Percentiles rank a stretch among this genome's conserved stretches.
Evolutionary conservation across 2,888 invertebrate species (phyloP).

Genomic region (Napeogenes inachia): DNA sequence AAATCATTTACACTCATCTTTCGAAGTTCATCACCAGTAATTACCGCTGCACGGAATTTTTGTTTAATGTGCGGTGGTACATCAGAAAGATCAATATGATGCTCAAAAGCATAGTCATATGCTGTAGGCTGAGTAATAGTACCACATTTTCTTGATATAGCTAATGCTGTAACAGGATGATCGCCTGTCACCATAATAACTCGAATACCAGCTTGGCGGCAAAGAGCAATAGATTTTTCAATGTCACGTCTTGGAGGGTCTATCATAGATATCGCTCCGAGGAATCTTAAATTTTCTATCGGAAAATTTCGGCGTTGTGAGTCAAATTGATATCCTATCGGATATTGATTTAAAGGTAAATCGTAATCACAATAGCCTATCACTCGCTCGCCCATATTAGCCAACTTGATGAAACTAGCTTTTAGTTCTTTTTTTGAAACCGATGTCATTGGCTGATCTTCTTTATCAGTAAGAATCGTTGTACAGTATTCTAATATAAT

Average conservation of each 20-base stretch:
- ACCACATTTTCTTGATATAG: conserved; percentile 82
- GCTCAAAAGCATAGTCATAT: conserved; percentile 83
- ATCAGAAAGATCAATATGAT: conserved; percentile 73
- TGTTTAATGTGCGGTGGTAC: conserved; percentile 68
- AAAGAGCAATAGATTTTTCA: conserved; percentile 81
- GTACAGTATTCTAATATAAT: conserved; percentile 81
- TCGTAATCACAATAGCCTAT: conserved; percentile 87
- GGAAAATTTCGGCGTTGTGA: conserved; percentile 82
- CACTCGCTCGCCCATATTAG: conserved; percentile 91
- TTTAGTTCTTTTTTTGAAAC: conserved; percentile 75
- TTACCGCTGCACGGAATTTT: conserved; percentile 58
- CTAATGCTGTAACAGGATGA: conserved; percentile 84
- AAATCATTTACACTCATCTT: conserved; percentile 75
- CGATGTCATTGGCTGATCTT: conserved; percentile 65
- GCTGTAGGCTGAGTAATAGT: conserved; percentile 81
- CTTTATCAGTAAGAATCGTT: conserved; percentile 74
- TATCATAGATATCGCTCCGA: conserved; percentile 84
- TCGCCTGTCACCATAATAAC: conserved; percentile 85
- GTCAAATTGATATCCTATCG: conserved; percentile 76
- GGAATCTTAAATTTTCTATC: conserved; percentile 73
- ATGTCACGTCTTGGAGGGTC: conserved; percentile 83
- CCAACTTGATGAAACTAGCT: conserved; percentile 84
- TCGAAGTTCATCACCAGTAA: conserved; percentile 76
- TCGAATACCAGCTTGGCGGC: conserved; percentile 84
- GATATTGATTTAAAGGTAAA: conserved; percentile 74